Conservation (phyloP, 2,113 vertebrate species). For the Nothocercus nigrocapillus region DNA sequence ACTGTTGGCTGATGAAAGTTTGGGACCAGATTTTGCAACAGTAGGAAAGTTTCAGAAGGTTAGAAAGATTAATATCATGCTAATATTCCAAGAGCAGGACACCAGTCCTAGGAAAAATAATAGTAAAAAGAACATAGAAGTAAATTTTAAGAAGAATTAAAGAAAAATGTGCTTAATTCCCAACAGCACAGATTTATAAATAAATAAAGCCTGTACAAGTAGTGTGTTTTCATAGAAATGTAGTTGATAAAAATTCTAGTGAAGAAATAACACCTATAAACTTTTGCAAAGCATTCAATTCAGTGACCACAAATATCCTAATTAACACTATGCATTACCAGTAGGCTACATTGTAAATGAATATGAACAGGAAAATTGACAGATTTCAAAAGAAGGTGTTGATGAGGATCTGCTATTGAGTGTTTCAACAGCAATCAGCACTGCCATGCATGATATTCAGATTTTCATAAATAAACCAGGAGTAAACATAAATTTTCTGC, state of each 20-base stretch:
- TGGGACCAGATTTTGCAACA: background rate
- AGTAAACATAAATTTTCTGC: background rate
- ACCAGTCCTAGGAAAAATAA: background rate
- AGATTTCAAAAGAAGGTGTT: background rate
- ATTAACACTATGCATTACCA: background rate
- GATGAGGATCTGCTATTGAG: background rate
- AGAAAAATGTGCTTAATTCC: background rate
- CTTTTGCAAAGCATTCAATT: background rate
- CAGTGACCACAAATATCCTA: background rate
- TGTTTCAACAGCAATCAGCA: background rate
- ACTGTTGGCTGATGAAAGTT: background rate
- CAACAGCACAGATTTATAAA: background rate
- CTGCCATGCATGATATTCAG: background rate
- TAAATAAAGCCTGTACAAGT: background rate
- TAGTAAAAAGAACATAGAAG: background rate
- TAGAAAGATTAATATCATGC: background rate
- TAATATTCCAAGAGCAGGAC: background rate
- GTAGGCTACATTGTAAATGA: background rate
- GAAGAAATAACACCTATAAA: background rate
- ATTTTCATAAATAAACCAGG: background rate
- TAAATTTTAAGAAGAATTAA: background rate
- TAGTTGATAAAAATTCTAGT: background rate
- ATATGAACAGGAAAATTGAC: background rate
- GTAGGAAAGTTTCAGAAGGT: background rate
- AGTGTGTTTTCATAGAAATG: background rate